A percentile compares a stretch with the other conserved stretches of the same genome.
Evolutionary conservation across 2,797 vertebrate species (phyloP).

Genomic region (Cottoperca gobio): DNA sequence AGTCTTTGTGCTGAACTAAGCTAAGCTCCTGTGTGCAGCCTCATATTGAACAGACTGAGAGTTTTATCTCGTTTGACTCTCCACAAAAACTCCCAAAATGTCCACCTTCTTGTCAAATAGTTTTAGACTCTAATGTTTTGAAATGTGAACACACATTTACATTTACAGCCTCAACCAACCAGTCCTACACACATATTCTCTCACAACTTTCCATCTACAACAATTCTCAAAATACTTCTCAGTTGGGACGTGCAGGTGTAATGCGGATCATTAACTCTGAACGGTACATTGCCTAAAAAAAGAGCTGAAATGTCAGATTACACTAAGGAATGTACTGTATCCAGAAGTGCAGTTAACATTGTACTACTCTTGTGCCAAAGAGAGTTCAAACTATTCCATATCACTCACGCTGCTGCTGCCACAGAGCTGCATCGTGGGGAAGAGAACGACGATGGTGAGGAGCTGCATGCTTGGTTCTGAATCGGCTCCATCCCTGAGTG

Average conservation of each 20-base stretch:
- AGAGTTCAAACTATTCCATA: not conserved
- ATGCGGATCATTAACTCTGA: slow-evolving; percentile 10
- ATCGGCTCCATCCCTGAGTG: slow-evolving; percentile 82
- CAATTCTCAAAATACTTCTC: not conserved
- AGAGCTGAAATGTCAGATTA: not conserved
- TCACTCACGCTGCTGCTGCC: slow-evolving; percentile 83
- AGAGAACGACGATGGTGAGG: slow-evolving; percentile 76
- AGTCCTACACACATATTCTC: not conserved
- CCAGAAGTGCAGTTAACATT: not conserved
- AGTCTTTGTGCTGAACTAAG: not conserved
- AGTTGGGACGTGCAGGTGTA: not conserved
- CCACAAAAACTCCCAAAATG: not conserved
- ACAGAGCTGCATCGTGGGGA: slow-evolving; percentile 74
- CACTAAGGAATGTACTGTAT: not conserved
- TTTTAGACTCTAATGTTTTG: not conserved
- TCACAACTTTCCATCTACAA: not conserved
- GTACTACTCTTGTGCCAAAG: not conserved
- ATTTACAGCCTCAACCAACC: not conserved
- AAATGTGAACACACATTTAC: not conserved
- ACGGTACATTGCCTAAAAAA: not conserved
- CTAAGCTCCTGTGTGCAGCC: not conserved
- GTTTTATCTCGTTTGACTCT: not conserved
- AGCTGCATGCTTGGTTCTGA: slow-evolving; percentile 79
- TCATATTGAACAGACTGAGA: not conserved
- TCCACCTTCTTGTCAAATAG: not conserved